phyloP scores from a whole-genome alignment of 2,797 vertebrate species.

The Gymnodraco acuticeps region DNA sequence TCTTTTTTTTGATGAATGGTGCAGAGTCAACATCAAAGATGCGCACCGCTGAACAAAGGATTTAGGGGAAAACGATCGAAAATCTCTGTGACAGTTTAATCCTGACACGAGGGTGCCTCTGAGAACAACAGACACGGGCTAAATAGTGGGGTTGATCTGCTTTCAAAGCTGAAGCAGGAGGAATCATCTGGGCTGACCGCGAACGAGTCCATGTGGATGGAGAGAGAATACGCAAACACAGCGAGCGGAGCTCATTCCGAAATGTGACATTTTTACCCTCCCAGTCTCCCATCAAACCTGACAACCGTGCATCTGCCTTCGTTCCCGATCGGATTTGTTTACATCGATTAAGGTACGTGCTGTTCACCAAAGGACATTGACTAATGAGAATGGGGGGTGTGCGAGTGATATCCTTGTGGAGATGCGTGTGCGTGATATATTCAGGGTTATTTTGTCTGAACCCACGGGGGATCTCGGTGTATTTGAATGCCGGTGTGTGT shows the following conservation, averaged over 20 bases:
- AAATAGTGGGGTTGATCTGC: slow-evolving; percentile 37
- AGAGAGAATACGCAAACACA: slow-evolving; percentile 55
- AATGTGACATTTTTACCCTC: slow-evolving; percentile 79
- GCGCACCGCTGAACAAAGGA: slow-evolving; percentile 73
- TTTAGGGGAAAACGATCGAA: slow-evolving; percentile 52
- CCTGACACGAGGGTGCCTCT: slow-evolving; percentile 21
- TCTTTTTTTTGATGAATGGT: slow-evolving; percentile 29
- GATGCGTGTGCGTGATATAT: slow-evolving; percentile 33
- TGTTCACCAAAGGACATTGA: slow-evolving; percentile 34
- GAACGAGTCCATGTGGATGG: slow-evolving; percentile 66
- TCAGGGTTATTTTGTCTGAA: slow-evolving; percentile 20
- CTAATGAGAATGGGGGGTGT: background rate
- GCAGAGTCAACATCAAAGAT: slow-evolving; percentile 51
- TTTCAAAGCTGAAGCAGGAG: slow-evolving; percentile 43
- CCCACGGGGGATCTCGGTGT: slow-evolving; percentile 1
- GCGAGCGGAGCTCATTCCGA: slow-evolving; percentile 62
- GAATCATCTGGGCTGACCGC: slow-evolving; percentile 58
- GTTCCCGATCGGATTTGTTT: slow-evolving; percentile 64
- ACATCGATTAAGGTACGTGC: slow-evolving; percentile 80
- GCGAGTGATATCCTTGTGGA: slow-evolving; percentile 24
- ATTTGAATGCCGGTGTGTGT: slow-evolving; percentile 22
- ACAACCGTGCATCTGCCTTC: slow-evolving; percentile 57
- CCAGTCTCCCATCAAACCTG: slow-evolving; percentile 42
- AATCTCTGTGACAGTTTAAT: slow-evolving; percentile 28
- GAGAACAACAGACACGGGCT: slow-evolving; percentile 56